phyloP scores from a whole-genome alignment of 2,113 vertebrate genomes.

The Callorhinus ursinus region DNA sequence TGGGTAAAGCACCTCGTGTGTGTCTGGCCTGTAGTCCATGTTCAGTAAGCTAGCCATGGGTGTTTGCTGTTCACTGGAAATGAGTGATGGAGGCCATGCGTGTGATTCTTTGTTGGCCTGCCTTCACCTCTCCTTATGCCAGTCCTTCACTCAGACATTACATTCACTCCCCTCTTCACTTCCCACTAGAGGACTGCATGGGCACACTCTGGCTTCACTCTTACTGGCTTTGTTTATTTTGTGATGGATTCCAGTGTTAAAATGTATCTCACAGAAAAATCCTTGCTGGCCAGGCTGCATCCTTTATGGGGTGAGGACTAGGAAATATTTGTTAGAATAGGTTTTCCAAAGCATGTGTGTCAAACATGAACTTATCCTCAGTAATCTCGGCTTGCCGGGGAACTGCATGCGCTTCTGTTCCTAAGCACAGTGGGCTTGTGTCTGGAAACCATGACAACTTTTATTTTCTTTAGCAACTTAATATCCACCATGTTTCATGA shows the following conservation, averaged over 20 bases:
- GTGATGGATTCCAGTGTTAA: background rate
- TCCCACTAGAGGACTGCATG: background rate
- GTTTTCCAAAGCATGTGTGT: background rate
- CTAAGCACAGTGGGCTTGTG: conserved; percentile 26
- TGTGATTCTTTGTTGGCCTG: background rate
- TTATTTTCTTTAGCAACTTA: conserved; percentile 2
- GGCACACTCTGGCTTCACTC: background rate
- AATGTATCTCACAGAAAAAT: conserved; percentile 3
- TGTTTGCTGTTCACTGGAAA: background rate
- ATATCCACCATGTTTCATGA: background rate
- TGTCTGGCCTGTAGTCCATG: background rate
- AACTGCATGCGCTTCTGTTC: background rate
- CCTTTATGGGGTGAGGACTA: background rate
- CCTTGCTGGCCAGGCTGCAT: background rate
- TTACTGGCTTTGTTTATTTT: conserved; percentile 26
- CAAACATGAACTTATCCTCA: background rate
- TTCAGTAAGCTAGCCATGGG: too few species aligned
- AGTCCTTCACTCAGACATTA: too few species aligned
- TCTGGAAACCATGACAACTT: conserved; percentile 57
- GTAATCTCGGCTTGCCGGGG: conserved; percentile 37
- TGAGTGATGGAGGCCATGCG: rapidly evolving
- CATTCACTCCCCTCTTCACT: background rate
- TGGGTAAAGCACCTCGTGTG: background rate
- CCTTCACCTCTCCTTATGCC: background rate
- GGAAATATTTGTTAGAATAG: conserved; percentile 36